Conservation (phyloP, 2,888 invertebrate genomes). For the Esperia sulphurella region DNA sequence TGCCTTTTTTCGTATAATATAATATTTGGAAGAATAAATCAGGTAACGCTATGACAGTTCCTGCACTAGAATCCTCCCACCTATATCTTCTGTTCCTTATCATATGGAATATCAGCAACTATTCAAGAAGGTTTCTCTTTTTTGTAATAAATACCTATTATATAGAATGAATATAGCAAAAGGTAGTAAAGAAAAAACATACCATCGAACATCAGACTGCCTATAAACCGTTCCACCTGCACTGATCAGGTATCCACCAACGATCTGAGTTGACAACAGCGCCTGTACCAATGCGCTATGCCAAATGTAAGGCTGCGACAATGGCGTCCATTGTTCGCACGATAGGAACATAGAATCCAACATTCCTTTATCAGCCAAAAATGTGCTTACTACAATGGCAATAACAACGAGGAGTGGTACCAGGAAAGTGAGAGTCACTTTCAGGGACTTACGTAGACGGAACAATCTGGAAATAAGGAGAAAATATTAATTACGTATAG, state of each 20-base stretch:
- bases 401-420: conserved; percentile 52
- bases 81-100: too few relatives aligned
- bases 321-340: conserved; percentile 58
- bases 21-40: too few relatives aligned
- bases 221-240: conserved; percentile 82
- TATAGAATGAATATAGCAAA: neutral
- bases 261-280: conserved; percentile 81
- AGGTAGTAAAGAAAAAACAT: conserved; percentile 38
- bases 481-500: conserved; percentile 5
- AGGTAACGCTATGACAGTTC: too few relatives aligned
- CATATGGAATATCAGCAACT: too few relatives aligned
- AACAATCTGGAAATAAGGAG: conserved; percentile 59
- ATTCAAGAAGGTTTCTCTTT: too few relatives aligned
- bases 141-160: too few relatives aligned
- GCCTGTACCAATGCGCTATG: conserved; percentile 82
- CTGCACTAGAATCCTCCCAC: too few relatives aligned
- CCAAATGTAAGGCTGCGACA: conserved; percentile 73
- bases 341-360: conserved; percentile 54
- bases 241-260: conserved; percentile 82
- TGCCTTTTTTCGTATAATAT: too few relatives aligned
- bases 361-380: conserved; percentile 50
- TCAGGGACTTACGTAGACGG: conserved; percentile 70
- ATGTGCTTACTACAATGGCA: conserved; percentile 52
- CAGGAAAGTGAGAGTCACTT: conserved; percentile 57
- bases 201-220: conserved; percentile 83